Conservation (phyloP, 1,140 invertebrate species). For the Drosophila persimilis region DNA sequence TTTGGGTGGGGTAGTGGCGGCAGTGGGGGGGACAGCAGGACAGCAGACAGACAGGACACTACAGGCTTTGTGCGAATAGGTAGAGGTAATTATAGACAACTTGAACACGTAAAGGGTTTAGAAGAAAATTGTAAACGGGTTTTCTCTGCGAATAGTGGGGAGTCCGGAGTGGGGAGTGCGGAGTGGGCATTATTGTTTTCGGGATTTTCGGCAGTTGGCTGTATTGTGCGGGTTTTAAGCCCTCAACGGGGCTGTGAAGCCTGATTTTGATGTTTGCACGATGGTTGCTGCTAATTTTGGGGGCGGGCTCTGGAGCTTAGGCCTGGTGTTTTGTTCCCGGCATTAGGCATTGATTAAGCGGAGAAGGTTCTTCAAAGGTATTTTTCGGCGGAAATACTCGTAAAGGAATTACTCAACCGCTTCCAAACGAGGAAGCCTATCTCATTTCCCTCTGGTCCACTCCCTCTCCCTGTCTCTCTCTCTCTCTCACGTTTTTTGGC, state of each 20-base stretch:
- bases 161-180: no score
- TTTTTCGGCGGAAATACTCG: no score
- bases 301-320: background rate
- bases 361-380: background rate
- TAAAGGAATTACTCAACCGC: no score
- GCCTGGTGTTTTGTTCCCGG: constrained; percentile 19
- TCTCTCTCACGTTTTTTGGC: no score
- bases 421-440: constrained; percentile 9
- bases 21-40: background rate
- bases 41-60: background rate
- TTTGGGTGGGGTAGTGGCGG: background rate
- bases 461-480: no score
- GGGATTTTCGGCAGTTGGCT: constrained; percentile 22
- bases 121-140: constrained; percentile 34
- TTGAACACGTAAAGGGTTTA: constrained; percentile 40
- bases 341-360: constrained; percentile 26
- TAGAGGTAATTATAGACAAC: constrained; percentile 67
- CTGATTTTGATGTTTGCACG: constrained; percentile 38
- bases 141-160: background rate
- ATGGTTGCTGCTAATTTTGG: background rate
- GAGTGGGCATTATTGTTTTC: constrained; percentile 18
- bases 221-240: constrained; percentile 19
- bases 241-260: constrained; percentile 26
- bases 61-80: constrained; percentile 44
- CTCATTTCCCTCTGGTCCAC: constrained; percentile 20